Evolutionary conservation across 2,113 vertebrate species (phyloP), one percentile per base, ranked within the genome.

Genomic region (Neolamprologus cancellatus): DNA sequence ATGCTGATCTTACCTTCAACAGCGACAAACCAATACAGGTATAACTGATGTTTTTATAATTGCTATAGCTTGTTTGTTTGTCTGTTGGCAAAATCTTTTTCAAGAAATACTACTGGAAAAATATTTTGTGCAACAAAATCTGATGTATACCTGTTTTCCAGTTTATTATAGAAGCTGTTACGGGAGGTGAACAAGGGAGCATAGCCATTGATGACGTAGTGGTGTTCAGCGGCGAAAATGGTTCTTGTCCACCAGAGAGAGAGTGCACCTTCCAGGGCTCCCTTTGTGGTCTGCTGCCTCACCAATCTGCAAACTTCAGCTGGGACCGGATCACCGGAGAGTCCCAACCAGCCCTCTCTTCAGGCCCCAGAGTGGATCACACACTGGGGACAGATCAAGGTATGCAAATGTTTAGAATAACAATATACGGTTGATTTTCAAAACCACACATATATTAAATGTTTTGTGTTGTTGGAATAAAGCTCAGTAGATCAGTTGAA

Each of bases 251-350:
- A 1, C 81, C 95, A 36, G 96, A 97, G 87, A 93, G 93, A 36
- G 96, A 96, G 87, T 97, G 96, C 93, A 96, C 95, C 61, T 97
- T 97, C 84, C 95, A 97, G 85, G 93, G 90, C 12, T 96, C 96
- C 41, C 88, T 95, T n/a, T 97, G 96, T 15, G 95, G 95, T n/a
- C 81, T 97, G 61, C 84, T 80, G 84, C 81, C 87, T 4, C 87
- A 92, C 9, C 61, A 85, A 0, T 74, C 89, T 8, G 82, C 94
- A 61, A 36, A 87, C 64, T 95, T 93, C 76, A 82, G 20, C 88
- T 97, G 96, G 96, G 87, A 61, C 23, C 92, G 96, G 52, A 89
- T 88, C 32, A 96, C 71, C 0, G 96, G 96, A 6, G 7, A 25
- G 0, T 88, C 86, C 17, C 87, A 90, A 53, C 92, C 93, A 6